These are phyloP conservation scores for Clarias fuscus DNA, from an alignment of 2,797 vertebrate genomes.

Conservation along the genomic window DNA sequence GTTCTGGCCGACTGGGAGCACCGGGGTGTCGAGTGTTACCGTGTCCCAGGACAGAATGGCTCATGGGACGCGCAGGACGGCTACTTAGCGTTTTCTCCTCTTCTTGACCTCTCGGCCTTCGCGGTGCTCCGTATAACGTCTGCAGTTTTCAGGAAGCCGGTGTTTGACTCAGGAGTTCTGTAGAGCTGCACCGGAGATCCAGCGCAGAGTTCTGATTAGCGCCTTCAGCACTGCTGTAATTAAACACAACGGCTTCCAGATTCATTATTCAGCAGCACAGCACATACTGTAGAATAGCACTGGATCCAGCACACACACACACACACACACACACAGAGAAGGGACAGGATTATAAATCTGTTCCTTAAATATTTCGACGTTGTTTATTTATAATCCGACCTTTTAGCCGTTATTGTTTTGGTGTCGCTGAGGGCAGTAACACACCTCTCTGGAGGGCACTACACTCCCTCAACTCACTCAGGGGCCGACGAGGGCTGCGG, in stretches of 20 bases:
- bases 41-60: no score
- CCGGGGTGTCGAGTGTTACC: no score
- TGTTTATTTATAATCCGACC: constrained; percentile 55
- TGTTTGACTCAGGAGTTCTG: neutral
- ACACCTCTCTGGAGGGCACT: constrained; percentile 26
- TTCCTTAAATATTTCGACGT: constrained; percentile 43
- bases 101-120: no score
- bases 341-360: constrained; percentile 50
- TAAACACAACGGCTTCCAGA: neutral
- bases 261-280: neutral
- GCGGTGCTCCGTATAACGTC: neutral
- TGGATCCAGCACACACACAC: neutral
- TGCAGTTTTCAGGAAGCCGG: neutral
- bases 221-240: neutral
- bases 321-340: constrained; percentile 5
- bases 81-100: neutral
- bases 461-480: constrained; percentile 16
- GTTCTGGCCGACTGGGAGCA: no score
- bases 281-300: neutral
- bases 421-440: constrained; percentile 49
- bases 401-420: constrained; percentile 51
- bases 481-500: neutral
- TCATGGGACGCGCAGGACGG: no score
- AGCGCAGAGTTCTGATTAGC: neutral
- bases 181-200: neutral